A percentile compares a stretch with the other conserved stretches of the same genome.
Evolutionary conservation across 2,888 invertebrate genomes (phyloP).

Genomic region (Diploptera punctata): DNA sequence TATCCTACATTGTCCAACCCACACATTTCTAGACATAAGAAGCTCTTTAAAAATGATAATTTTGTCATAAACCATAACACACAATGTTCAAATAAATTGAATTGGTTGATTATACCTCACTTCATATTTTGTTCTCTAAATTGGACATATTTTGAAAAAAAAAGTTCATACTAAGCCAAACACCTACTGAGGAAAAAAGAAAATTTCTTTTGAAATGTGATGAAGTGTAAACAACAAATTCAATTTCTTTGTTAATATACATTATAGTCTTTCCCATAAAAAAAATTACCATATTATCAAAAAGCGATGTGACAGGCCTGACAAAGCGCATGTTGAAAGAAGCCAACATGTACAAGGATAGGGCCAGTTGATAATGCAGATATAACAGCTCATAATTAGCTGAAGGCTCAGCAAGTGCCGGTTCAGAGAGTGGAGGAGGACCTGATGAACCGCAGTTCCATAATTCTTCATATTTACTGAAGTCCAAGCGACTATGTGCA

Average conservation of each 20-base stretch:
- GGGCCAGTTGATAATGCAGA: slow-evolving; percentile 80
- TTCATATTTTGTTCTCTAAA: too few relatives aligned
- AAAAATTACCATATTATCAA: slow-evolving; percentile 70
- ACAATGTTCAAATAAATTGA: too few relatives aligned
- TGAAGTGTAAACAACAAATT: too few relatives aligned
- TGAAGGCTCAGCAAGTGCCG: slow-evolving; percentile 77
- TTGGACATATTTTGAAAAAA: too few relatives aligned
- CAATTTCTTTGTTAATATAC: too few relatives aligned
- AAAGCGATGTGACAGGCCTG: slow-evolving; percentile 75
- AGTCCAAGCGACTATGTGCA: background rate
- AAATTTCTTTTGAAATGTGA: too few relatives aligned
- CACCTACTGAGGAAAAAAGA: too few relatives aligned
- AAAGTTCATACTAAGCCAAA: too few relatives aligned
- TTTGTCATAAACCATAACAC: background rate
- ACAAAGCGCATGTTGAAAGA: slow-evolving; percentile 75
- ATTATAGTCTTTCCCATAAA: too few relatives aligned
- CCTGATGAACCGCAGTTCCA: slow-evolving; percentile 65
- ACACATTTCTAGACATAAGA: too few relatives aligned
- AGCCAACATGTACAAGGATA: slow-evolving; percentile 79
- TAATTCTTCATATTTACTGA: slow-evolving; percentile 64
- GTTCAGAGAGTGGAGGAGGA: slow-evolving; percentile 73
- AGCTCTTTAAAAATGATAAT: background rate
- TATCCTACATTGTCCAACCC: too few relatives aligned
- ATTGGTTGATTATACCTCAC: too few relatives aligned
- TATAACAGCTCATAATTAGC: slow-evolving; percentile 79